phyloP scores from a whole-genome alignment of 2,797 vertebrate species.

The Tenualosa thibaudeaui region DNA sequence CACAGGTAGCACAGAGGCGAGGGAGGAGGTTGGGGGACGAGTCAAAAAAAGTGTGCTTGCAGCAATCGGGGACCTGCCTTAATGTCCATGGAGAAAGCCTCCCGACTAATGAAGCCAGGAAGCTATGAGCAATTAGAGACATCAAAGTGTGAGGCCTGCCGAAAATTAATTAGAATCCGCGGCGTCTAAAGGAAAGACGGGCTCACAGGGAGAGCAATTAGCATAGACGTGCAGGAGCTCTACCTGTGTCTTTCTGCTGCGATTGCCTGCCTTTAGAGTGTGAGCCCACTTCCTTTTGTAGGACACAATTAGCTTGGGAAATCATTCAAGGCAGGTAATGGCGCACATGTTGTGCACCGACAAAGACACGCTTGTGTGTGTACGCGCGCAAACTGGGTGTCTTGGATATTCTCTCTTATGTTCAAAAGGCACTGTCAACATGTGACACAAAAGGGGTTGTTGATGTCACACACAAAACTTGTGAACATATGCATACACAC shows the following conservation, averaged over 20 bases:
- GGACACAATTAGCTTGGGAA: conserved; percentile 36
- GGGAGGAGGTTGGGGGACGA: background rate
- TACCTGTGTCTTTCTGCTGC: conserved; percentile 60
- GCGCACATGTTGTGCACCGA: background rate
- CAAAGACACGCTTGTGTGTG: conserved; percentile 12
- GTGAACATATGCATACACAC: background rate
- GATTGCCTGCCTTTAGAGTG: conserved; percentile 50
- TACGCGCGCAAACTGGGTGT: background rate
- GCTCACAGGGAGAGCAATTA: conserved; percentile 73
- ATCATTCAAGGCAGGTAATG: conserved; percentile 19
- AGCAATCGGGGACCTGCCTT: conserved; percentile 64
- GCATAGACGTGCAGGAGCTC: conserved; percentile 72
- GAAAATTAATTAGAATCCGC: conserved; percentile 80
- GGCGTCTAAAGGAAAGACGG: conserved; percentile 68
- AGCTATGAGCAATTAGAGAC: conserved; percentile 82
- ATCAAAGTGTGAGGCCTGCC: conserved; percentile 78
- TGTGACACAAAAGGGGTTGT: background rate
- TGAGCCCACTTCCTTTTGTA: conserved; percentile 43
- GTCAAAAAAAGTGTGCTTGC: conserved; percentile 18
- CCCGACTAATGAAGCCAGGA: conserved; percentile 77
- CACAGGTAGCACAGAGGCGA: conserved; percentile 58
- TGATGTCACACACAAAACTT: background rate
- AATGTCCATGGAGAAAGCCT: conserved; percentile 68
- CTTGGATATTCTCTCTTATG: conserved; percentile 4
- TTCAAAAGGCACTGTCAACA: background rate